Base-by-base conservation (phyloP, 2,797 vertebrate species). In the Okamejei kenojei region DNA sequence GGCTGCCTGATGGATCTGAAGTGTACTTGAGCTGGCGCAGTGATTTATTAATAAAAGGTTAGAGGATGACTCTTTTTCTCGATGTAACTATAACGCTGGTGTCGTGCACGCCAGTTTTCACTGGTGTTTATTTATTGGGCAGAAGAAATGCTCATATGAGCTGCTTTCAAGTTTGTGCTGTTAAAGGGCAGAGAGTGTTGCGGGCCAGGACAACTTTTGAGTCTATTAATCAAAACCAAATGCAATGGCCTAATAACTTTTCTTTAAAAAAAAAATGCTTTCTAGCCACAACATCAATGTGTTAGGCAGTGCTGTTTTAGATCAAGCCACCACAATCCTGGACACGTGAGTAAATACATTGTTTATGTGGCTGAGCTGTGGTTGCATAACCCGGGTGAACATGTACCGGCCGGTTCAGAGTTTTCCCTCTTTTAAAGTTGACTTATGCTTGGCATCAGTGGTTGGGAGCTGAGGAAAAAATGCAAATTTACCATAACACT, bases 11-110 rank as follows among this genome's bases (percentile, higher is more conserved):
- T 94, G 95, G 96, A 95, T 95, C 90, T 94, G 94, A 91, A 94
- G 95, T 94, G 94, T 95, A 94, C 95, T 96, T 96, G 95, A 93
- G 95, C 95, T 93, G 78, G 95, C 94, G 93, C 94, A 90, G 77
- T 93, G 94, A 94, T 96, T 96, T 96, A 97, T 97, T 96, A 96
- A 96, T 92, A 93, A 95, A 94, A 94, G 95, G 95, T 95, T 96
- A 94, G 94, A 94, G 94, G 95, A 94, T 96, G 95, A 94, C 94
- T 93, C 93, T 94, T 68, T 95, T 95, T 95, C 65, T 21, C 19
- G 95, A 94, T 95, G 94, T 94, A 94, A 94, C 94, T 95, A 93
- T 94, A 95, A 93, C 8, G 94, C 71, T 76, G 90, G 35, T 76
- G 54, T 92, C 58, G 90, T 92, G 73, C 73, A 29, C 76, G 90